Base-by-base conservation (phyloP, 2,888 invertebrate species). In the Agonum fuliginosum region DNA sequence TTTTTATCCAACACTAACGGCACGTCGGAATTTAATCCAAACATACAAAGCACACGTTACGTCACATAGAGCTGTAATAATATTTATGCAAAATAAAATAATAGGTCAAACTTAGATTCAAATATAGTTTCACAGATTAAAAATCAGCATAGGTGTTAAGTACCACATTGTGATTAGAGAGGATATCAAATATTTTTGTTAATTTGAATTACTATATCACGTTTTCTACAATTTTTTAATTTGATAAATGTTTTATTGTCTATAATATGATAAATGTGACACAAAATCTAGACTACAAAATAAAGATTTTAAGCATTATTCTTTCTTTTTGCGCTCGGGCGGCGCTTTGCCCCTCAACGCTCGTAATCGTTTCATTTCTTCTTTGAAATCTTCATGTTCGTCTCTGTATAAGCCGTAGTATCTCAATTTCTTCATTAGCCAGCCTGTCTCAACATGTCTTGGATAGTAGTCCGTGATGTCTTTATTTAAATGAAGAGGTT, bases 331-430 rank as follows among this genome's bases (percentile, higher is more conserved):
- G 30, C 82, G 82, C 80, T 82, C 84, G 65, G 81, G 89, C 88
- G 65, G 91, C 0, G 89, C 90, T 85, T 96, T 97, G 6, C 97
- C 97, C 77, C 95, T 88, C 12, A 97, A 88, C 77, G 90, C 91
- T 76, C 94, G 89, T 81, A 95, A 87, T 77, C 96, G 89, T 80
- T 90, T 90, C 92, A 95, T 95, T 87, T 97, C 97, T 67, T 97
- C 96, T 81, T 92, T 92, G 84, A 96, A 97, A 86, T 97, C 97
- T 84, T 93, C 90, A 86, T 97, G 97, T 84, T 97, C 97, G 83
- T 97, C 96, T 78, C 96, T 90, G 86, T 89, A 96, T 2, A 96
- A 87, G 0, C 96, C 96, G 82, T 95, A 95, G 78, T 91, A 88
- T 12, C 96, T 87, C 37, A 97, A 87, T 81, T 91, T 88, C 80